Percentiles rank a stretch among this genome's conserved stretches.
Conservation (phyloP, 2,888 invertebrate genomes). For the Stenodera caucasica region DNA sequence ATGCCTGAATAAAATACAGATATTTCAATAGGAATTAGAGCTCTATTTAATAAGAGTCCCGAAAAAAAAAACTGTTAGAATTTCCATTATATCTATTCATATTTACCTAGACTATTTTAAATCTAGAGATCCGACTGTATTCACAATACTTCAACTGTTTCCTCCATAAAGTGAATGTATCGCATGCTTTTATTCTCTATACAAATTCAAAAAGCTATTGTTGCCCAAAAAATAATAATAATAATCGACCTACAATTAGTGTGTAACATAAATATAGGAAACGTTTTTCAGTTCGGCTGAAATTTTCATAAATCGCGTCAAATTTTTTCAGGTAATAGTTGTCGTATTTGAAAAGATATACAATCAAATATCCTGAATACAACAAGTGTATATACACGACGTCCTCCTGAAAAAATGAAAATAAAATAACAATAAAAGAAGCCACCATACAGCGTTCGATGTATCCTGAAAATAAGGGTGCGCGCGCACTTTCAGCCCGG, state of each 20-base stretch:
- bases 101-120: too few species aligned
- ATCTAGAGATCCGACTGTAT: too few species aligned
- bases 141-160: not conserved
- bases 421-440: too few species aligned
- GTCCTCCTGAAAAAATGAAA: slow-evolving; percentile 29
- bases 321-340: too few species aligned
- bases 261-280: too few species aligned
- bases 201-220: not conserved
- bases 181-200: not conserved
- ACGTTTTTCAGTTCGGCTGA: too few species aligned
- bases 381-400: slow-evolving; percentile 34
- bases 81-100: too few species aligned
- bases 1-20: too few species aligned
- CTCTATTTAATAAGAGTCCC: too few species aligned
- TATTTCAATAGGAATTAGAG: too few species aligned
- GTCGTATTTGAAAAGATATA: slow-evolving; percentile 23
- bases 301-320: not conserved
- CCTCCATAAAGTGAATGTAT: not conserved
- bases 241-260: too few species aligned
- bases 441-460: slow-evolving; percentile 40
- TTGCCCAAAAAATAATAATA: not conserved
- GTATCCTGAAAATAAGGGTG: slow-evolving; percentile 35
- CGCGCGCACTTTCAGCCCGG: slow-evolving; percentile 50
- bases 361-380: slow-evolving; percentile 35
- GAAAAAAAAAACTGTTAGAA: too few species aligned